Percentiles rank a stretch among this genome's conserved stretches.
Conservation (phyloP, 1,140 invertebrate genomes). For the Drosophila baimaii region DNA sequence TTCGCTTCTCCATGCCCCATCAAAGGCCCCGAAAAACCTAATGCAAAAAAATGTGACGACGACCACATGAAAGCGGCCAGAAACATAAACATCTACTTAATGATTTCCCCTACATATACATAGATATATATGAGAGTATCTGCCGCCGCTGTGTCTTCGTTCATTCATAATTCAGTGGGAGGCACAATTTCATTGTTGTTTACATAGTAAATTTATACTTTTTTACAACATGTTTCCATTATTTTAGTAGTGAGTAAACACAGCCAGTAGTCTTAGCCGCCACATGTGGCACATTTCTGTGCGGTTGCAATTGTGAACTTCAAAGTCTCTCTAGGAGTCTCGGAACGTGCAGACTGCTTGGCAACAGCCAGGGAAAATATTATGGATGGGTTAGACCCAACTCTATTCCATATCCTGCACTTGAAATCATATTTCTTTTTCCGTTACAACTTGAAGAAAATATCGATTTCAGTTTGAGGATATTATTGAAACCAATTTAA, state of each 20-base stretch:
- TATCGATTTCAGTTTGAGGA: conserved; percentile 17
- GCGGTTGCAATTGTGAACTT: conserved; percentile 59
- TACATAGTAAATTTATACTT: conserved; percentile 83
- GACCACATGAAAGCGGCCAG: conserved; percentile 74
- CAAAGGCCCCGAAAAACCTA: conserved; percentile 44
- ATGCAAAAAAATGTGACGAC: conserved; percentile 68
- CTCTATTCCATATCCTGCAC: conserved; percentile 53
- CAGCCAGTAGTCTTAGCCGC: conserved; percentile 19
- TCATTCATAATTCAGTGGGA: conserved; percentile 71
- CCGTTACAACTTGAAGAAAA: conserved; percentile 13
- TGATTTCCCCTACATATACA: conserved; percentile 64
- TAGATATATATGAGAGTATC: conserved; percentile 20
- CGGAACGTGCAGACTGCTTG: conserved; percentile 68
- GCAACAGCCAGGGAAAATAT: conserved; percentile 60
- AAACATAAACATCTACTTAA: conserved; percentile 80
- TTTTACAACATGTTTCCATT: conserved; percentile 81
- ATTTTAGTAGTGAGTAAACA: conserved; percentile 83
- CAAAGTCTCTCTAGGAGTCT: conserved; percentile 63
- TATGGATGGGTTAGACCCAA: conserved; percentile 32
- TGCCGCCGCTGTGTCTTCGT: conserved; percentile 41
- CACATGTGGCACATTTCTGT: conserved; percentile 65
- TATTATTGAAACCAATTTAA: neutral
- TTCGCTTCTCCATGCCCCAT: conserved; percentile 40
- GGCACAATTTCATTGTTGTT: conserved; percentile 65
- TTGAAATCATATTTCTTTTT: conserved; percentile 41